These are phyloP conservation scores for Hylyphantes graminicola DNA, from an alignment of 1,140 invertebrate genomes.

Conservation along the genomic window DNA sequence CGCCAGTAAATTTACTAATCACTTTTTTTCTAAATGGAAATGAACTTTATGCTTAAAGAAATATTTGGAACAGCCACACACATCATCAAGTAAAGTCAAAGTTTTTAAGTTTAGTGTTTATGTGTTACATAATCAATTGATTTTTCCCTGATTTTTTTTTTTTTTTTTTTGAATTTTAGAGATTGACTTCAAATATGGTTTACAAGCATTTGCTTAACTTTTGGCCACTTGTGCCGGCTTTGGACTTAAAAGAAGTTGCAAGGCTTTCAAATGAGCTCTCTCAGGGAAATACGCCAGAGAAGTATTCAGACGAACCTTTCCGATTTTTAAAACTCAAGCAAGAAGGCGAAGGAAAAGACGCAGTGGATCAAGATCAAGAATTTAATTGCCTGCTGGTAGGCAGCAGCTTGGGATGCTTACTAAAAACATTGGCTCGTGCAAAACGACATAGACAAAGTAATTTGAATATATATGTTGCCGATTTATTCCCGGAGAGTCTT, in stretches of 20 bases:
- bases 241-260: slow-evolving; percentile 28
- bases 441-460: not conserved
- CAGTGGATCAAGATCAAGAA: not conserved
- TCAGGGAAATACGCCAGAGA: not conserved
- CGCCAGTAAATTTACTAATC: too few species aligned
- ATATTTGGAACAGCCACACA: too few species aligned
- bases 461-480: slow-evolving; percentile 31
- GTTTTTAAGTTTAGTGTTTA: too few species aligned
- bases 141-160: not conserved
- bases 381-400: slow-evolving; percentile 32
- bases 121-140: not conserved
- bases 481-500: slow-evolving; percentile 20
- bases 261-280: not conserved
- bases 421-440: slow-evolving; percentile 40
- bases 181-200: slow-evolving; percentile 20
- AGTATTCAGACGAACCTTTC: slow-evolving; percentile 14
- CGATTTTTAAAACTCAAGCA: slow-evolving; percentile 2
- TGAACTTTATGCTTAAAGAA: too few species aligned
- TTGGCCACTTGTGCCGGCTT: slow-evolving; percentile 46
- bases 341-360: not conserved
- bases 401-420: slow-evolving; percentile 19
- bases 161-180: slow-evolving; percentile 5
- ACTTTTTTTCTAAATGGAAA: too few species aligned
- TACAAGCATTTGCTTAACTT: slow-evolving; percentile 50
- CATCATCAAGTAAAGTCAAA: too few species aligned